Base-by-base conservation (phyloP, 1,140 invertebrate species). In the Sycophaga agraensis region DNA sequence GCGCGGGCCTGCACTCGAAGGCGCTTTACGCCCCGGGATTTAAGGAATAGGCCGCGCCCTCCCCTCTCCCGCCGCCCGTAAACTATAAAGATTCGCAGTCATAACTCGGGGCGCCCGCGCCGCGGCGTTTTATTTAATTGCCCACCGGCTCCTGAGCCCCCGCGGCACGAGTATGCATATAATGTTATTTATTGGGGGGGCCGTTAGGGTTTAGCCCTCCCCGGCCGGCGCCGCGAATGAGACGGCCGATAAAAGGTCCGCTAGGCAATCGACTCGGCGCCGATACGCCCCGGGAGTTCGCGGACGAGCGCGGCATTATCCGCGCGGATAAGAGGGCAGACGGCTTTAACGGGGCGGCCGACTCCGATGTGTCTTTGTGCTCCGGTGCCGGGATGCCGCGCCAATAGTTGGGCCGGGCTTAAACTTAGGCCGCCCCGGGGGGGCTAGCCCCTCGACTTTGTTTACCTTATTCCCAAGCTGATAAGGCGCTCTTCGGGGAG, bases 111-210 rank as follows among this genome's bases (percentile, higher is more conserved):
- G 65, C 75, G 72, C 72, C 77, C 77, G 65, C 75, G 72, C 72
- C 77, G 80, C 79, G 74, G 73, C 79, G 75, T 81, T 81, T 81
- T 81, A 81, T 81, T 81, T 81, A 81, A 81, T 81, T 81, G 79
- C 76, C 71, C 66, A 59, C 69, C 67, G 73, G 70, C 69, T 68
- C 68, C 61, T 22, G 12, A 11, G 28, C 28, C 6, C 28, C 4
- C 48, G 2, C 53, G 8, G 46, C 66, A 45, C 50, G 67, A 11
- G 12, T 74, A 70, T 78, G 79, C 78, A 80, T n/a, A n/a, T 79
- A 79, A 79, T 79, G 78, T 80, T 81, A 81, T 81, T 81, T 81
- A 81, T 81, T 78, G 68, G 74, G 75, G 73, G 70, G 72, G 75
- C 73, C 74, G 74, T 81, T 79, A 78, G 78, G 73, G 59, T 78